Conservation (phyloP, 2,797 vertebrate species). For the Carapus acus region DNA sequence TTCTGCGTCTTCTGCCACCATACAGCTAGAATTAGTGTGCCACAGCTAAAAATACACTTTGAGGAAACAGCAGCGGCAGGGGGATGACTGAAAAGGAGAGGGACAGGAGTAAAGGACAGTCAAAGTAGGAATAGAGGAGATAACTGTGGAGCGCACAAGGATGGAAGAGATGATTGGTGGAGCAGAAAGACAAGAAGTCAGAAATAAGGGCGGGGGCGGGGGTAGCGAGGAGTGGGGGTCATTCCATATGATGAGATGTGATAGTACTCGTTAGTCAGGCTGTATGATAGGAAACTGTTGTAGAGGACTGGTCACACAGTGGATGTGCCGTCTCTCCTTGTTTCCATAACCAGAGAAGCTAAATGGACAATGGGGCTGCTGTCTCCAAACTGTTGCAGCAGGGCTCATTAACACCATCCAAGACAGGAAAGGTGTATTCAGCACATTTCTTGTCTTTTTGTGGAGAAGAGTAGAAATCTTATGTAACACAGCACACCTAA, state of each 20-base stretch:
- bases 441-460: too few species aligned
- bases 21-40: constrained; percentile 64
- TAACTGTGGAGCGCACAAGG: constrained; percentile 41
- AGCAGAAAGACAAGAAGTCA: constrained; percentile 8
- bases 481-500: too few species aligned
- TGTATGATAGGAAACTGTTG: constrained; percentile 3
- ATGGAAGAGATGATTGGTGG: constrained; percentile 24
- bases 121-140: not conserved
- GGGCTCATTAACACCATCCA: too few species aligned
- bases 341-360: too few species aligned
- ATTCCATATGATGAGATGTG: constrained; percentile 32
- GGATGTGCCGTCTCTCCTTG: too few species aligned
- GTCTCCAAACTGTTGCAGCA: too few species aligned
- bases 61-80: constrained; percentile 1
- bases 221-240: constrained; percentile 35
- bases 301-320: not conserved
- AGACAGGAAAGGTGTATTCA: too few species aligned
- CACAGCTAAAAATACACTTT: constrained; percentile 63
- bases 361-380: too few species aligned
- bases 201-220: constrained; percentile 1
- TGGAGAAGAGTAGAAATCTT: too few species aligned
- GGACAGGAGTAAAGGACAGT: too few species aligned
- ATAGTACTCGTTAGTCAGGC: constrained; percentile 22
- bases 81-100: not conserved
- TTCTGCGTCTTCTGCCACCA: constrained; percentile 38